Percentiles rank a stretch among this genome's conserved stretches.
These are phyloP conservation scores for Clarias magur DNA, from an alignment of 2,113 vertebrate species.

Conservation along the genomic window DNA sequence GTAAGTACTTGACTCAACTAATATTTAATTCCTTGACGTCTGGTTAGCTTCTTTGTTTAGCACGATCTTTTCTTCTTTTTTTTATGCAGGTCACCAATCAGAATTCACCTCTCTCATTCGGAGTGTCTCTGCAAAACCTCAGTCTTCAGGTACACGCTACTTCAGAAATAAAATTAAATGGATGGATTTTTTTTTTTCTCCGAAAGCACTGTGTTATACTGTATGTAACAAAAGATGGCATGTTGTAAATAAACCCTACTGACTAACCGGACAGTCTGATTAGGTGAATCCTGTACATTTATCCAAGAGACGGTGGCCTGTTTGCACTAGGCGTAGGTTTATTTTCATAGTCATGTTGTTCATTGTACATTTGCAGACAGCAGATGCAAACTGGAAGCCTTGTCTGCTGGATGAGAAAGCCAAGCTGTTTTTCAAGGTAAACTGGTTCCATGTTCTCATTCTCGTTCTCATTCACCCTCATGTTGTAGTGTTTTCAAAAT, in stretches of 20 bases:
- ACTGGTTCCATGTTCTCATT: not conserved
- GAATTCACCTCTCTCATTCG: conserved; percentile 87
- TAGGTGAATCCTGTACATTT: not conserved
- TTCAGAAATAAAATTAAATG: not conserved
- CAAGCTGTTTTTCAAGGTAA: conserved; percentile 93
- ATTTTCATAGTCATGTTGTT: not conserved
- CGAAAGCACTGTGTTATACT: too few species aligned
- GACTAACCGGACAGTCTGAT: not conserved
- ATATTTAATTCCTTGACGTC: not conserved
- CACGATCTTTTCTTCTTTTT: not conserved
- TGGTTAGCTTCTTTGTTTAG: conserved; percentile 25
- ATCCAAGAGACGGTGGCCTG: not conserved
- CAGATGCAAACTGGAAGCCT: conserved; percentile 90
- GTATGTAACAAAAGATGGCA: not conserved
- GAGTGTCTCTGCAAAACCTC: conserved; percentile 93
- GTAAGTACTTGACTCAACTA: conserved; percentile 75
- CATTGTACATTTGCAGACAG: conserved; percentile 76
- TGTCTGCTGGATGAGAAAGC: conserved; percentile 89
- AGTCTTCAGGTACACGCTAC: conserved; percentile 85
- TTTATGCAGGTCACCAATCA: conserved; percentile 85
- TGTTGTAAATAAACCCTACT: not conserved
- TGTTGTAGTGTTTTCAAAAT: not conserved
- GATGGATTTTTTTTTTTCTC: not conserved
- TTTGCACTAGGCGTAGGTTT: not conserved
- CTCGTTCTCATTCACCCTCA: not conserved